Base-by-base conservation (phyloP, 2,113 vertebrate genomes). In the Eubucco bourcierii region DNA sequence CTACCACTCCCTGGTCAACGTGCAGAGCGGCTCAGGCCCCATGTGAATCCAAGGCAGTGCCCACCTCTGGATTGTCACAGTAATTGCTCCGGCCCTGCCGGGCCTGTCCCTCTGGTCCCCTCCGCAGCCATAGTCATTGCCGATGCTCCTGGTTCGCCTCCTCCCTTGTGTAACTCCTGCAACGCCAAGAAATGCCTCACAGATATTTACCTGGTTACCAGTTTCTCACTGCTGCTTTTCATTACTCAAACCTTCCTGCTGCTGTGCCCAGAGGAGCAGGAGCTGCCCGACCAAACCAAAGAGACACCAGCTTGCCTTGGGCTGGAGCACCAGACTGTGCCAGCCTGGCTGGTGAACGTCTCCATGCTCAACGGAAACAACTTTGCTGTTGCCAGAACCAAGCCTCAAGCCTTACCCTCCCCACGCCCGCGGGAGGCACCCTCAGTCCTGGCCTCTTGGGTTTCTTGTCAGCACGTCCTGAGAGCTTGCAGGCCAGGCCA, bases 1-100 rank as follows among this genome's bases (percentile, higher is more conserved):
- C 67, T 99, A 99, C 90, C 97, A 98, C 90, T 97, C 97, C 28
- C 97, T 99, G 89, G 98, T 99, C 88, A 99, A 93, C 44, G 97
- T 98, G 53, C 98, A 99, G 96, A 83, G 96, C 96, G 97, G 96
- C 92, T 84, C 93, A 85, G 46, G 84, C 85, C 93, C 86, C 68
- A 83, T 71, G 84, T 95, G 92, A 96, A 60, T 83, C 95, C 89
- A 81, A 94, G 80, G 46, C 58, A 81, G 46, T 47, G 31, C 33
- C 61, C 82, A 15, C 33, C n/a, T 41, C 61, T 52, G 31, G 82
- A 70, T 21, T 72, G 87, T 65, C 88, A 60, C 71, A 80, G 71
- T 34, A 75, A 53, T 81, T 77, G 77, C 81, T 91, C 88, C 31
- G 29, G 37, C 39, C 72, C 55, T 84, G 44, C 33, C 88, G 5